Base-by-base conservation (phyloP, 2,888 invertebrate species). In the Drosophila maculinotata region DNA sequence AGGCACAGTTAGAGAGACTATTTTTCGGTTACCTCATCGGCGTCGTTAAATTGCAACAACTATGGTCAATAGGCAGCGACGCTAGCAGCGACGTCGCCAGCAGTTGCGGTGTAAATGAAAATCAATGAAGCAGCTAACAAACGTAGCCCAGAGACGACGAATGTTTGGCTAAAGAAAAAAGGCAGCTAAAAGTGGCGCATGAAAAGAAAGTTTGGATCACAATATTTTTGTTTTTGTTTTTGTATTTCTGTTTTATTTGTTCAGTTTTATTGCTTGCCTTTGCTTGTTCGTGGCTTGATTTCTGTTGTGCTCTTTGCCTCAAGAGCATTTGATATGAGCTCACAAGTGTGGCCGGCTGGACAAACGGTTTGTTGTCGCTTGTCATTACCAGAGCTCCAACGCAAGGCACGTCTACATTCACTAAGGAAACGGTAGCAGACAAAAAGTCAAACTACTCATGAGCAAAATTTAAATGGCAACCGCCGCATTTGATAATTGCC, bases 61-160 rank as follows among this genome's bases (percentile, higher is more conserved):
- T 80, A 78, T 68, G 58, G 45, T 25, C 31, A 44, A 41, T 38
- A 25, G 45, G 36, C 62, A 14, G 58, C 39, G 41, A 48, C 35
- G 51, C 15, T 15, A 35, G 14, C 42, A n/a, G 12, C 48, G 38
- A 17, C 39, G 31, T 38, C 25, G 28, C 14, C n/a, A n/a, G 30
- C 38, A 23, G 44, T 25, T 14, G 30, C 62, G 33, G 57, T 47
- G 74, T 69, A 78, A 77, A 83, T 69, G 79, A 75, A 86, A 81
- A 77, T 69, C 84, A 86, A 84, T 84, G 87, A 86, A 79, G 79
- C 87, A 63, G 67, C 74, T 62, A 54, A 79, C 76, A 68, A 71
- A 64, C 51, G 49, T 38, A 54, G 47, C 31, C 41, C 38, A 49
- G 53, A 51, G 44, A 47, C 73, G 38, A 45, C 76, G 69, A 81